Base-by-base conservation (phyloP, 2,797 vertebrate genomes). In the Myiothlypis coronata region DNA sequence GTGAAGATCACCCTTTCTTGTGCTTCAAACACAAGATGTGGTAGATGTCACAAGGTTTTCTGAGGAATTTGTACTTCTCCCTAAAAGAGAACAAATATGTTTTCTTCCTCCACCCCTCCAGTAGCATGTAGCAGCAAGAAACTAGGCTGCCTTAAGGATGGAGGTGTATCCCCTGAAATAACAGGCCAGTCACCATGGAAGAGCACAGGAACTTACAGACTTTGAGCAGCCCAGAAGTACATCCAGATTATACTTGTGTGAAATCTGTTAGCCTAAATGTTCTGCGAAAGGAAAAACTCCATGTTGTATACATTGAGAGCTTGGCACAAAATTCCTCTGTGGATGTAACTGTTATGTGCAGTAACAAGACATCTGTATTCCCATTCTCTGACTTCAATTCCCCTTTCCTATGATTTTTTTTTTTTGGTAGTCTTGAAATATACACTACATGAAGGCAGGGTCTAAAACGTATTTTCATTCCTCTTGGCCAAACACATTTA, bases 51-150 rank as follows among this genome's bases (percentile, higher is more conserved):
- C 21, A 59, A 50, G 12, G n/a, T 55, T 83, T 92, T 82, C 43
- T 59, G 67, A 34, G 34, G 52, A 81, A 76, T 55, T 22, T 0
- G 0, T 76, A 21, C 12, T 77, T 91, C 24, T 91, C 12, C 11
- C 9, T 72, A 50, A 47, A 79, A 10, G 28, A 61, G 43, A 56
- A 35, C 6, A 89, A 53, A 49, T 53, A 1, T 2, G 21, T 60
- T 4, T 60, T 41, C 15, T 17, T 11, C 5, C 8, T n/a, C 5
- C 2, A 6, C 5, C 2, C 2, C 4, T 8, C 3, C 17, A 64
- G 13, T 35, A 49, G 20, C 18, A 20, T 6, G 8, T 59, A 63
- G 32, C 24, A 68, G 37, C 46, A 91, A 65, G 49, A 71, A 78
- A 39, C 21, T 43, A n/a, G 16, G 9, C 7, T 84, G 37, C 55